phyloP scores from a whole-genome alignment of 2,113 vertebrate species.

The Tragelaphus buxtoni region DNA sequence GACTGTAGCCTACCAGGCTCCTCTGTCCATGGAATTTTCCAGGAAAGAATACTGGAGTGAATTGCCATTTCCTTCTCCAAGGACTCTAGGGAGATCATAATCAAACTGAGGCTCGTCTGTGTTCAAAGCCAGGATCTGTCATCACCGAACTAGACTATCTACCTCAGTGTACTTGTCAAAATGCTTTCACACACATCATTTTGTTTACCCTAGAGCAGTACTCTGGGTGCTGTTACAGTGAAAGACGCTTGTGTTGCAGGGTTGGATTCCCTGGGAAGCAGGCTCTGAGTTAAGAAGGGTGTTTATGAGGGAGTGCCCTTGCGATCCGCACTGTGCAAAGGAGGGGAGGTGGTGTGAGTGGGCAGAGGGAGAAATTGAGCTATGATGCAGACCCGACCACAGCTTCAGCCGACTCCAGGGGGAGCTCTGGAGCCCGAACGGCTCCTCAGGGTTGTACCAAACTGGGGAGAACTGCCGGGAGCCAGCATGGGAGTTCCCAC shows the following conservation, averaged over 20 bases:
- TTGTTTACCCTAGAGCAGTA: neutral
- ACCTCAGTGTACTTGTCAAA: neutral
- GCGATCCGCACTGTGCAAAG: neutral
- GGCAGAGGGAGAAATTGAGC: neutral
- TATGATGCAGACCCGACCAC: neutral
- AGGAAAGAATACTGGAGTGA: neutral
- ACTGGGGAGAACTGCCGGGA: too few species aligned
- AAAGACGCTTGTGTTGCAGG: neutral
- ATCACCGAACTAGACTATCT: neutral
- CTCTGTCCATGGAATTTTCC: neutral
- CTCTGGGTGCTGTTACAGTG: neutral
- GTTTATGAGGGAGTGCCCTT: neutral
- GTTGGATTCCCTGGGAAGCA: neutral
- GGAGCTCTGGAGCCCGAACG: neutral
- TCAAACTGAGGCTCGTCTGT: neutral
- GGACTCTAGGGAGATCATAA: neutral
- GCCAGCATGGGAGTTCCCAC: too few species aligned
- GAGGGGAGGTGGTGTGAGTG: neutral
- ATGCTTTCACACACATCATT: neutral
- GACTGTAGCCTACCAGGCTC: neutral
- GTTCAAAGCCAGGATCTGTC: neutral
- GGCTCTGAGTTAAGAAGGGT: neutral
- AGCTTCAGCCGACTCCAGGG: rapidly evolving
- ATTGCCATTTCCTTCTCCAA: neutral
- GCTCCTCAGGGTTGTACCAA: neutral